phyloP scores from a whole-genome alignment of 2,888 invertebrate species.

The Drosophila koepferae region DNA sequence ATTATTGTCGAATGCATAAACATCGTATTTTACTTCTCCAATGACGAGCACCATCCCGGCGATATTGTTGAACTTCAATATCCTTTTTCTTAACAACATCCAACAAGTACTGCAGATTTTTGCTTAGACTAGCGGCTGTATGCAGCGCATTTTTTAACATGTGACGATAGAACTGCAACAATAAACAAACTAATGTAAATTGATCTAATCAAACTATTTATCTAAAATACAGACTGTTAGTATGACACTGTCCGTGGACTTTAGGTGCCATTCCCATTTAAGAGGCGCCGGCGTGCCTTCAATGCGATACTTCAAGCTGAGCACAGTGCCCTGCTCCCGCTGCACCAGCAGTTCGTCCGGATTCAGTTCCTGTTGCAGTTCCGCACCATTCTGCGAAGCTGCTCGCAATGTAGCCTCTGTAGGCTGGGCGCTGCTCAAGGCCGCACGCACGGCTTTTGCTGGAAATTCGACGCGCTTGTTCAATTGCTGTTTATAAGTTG shows the following conservation, averaged over 20 bases:
- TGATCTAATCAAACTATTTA: neutral
- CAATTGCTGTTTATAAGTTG: conserved; percentile 53
- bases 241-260: conserved; percentile 8
- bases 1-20: too few relatives aligned
- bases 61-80: conserved; percentile 80
- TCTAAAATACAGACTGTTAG: conserved; percentile 17
- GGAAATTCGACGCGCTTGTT: conserved; percentile 82
- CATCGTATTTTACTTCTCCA: conserved; percentile 64
- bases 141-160: conserved; percentile 62
- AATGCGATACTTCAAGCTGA: conserved; percentile 77
- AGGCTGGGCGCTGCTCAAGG: conserved; percentile 46
- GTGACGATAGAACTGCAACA: conserved; percentile 67
- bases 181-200: neutral
- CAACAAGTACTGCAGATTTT: conserved; percentile 63
- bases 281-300: conserved; percentile 55
- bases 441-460: conserved; percentile 53
- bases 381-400: neutral
- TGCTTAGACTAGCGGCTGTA: conserved; percentile 49
- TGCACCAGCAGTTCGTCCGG: neutral
- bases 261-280: conserved; percentile 76
- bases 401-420: conserved; percentile 27
- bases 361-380: neutral
- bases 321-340: neutral
- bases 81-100: conserved; percentile 79
- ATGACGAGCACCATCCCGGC: conserved; percentile 74